Percentiles rank a stretch among this genome's conserved stretches.
These are phyloP conservation scores for Platorchestia sp. DNA, from an alignment of 1,140 invertebrate species.

Conservation along the genomic window DNA sequence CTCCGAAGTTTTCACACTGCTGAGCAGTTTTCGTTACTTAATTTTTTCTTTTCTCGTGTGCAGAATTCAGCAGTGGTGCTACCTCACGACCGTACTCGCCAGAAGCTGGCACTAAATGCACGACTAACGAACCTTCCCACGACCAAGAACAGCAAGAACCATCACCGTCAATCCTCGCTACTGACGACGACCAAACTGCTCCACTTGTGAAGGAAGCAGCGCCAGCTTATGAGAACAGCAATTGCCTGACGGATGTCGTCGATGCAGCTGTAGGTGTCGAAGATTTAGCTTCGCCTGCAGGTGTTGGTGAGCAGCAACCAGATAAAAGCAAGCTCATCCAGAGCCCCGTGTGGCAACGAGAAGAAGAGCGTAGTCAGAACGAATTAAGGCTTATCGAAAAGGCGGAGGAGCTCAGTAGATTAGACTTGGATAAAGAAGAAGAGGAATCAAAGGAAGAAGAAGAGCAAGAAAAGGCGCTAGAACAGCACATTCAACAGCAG, in stretches of 20 bases:
- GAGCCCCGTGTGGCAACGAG: neutral
- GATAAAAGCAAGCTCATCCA: neutral
- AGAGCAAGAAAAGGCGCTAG: neutral
- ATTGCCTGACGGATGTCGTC: neutral
- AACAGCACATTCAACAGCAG: conserved; percentile 35
- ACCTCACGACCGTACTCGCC: conserved; percentile 15
- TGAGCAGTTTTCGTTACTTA: neutral
- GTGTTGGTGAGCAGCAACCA: neutral
- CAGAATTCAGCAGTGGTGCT: conserved; percentile 31
- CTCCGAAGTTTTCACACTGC: neutral
- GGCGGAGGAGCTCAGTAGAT: neutral
- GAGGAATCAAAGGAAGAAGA: neutral
- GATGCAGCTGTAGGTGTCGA: neutral
- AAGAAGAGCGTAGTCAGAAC: neutral
- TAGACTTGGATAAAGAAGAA: neutral
- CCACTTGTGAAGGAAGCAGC: neutral
- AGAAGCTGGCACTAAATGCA: neutral
- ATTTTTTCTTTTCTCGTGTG: neutral
- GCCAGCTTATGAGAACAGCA: neutral
- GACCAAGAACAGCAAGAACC: neutral
- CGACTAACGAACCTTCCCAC: neutral
- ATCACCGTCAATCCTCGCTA: neutral
- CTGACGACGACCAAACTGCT: neutral
- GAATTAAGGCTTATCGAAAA: neutral
- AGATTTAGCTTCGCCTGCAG: neutral